phyloP scores from a whole-genome alignment of 1,140 invertebrate genomes.

The Apis dorsata region DNA sequence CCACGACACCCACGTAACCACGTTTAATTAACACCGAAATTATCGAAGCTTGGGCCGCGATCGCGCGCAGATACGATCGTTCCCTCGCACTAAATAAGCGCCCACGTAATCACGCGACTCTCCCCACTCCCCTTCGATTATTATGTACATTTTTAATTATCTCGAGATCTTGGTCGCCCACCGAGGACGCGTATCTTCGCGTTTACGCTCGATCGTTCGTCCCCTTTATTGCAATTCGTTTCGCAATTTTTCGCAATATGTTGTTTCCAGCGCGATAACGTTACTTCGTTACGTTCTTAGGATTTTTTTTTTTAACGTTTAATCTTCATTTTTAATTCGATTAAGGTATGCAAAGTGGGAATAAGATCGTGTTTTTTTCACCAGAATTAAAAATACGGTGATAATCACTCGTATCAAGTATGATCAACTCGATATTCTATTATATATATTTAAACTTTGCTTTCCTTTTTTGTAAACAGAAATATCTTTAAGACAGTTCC shows the following conservation, averaged over 20 bases:
- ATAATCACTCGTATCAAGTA: background rate
- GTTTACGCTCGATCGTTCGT: constrained; percentile 8
- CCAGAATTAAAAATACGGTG: too few relatives aligned
- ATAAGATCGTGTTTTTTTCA: too few relatives aligned
- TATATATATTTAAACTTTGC: too few relatives aligned
- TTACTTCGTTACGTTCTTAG: background rate
- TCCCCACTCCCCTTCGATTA: constrained; percentile 36
- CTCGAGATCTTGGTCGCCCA: constrained; percentile 11
- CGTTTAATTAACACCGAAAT: constrained; percentile 67
- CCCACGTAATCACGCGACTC: constrained; percentile 45
- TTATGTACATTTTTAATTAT: constrained; percentile 57
- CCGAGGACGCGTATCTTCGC: constrained; percentile 11
- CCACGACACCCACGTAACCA: constrained; percentile 41
- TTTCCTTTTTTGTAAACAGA: too few relatives aligned
- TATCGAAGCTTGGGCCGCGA: constrained; percentile 48
- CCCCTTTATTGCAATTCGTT: background rate
- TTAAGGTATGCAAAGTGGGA: too few relatives aligned
- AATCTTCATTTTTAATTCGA: too few relatives aligned
- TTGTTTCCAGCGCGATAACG: too few relatives aligned
- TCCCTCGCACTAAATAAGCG: constrained; percentile 57
- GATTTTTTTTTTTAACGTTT: too few relatives aligned
- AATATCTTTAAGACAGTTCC: too few relatives aligned
- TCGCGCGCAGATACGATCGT: constrained; percentile 10
- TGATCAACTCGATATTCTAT: too few relatives aligned
- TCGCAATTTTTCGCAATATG: background rate